Evolutionary conservation across 2,113 vertebrate genomes (phyloP).

Genomic region (Glareola pratincola): DNA sequence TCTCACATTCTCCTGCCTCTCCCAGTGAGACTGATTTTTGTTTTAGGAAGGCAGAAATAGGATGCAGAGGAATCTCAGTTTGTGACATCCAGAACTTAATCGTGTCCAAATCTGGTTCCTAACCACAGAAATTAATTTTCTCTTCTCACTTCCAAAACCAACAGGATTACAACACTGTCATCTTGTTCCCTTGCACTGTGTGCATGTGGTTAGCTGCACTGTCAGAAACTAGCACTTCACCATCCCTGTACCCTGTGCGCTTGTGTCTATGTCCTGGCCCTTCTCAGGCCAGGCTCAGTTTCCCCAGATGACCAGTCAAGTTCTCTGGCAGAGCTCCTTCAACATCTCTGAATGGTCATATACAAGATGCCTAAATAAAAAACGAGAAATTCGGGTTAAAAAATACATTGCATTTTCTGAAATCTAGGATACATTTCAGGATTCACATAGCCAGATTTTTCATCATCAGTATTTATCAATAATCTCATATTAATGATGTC

Average conservation of each 20-base stretch:
- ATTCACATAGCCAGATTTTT: not conserved
- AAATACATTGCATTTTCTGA: not conserved
- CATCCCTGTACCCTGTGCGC: fast-evolving
- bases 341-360: not conserved
- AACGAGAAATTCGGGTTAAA: not conserved
- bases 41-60: not conserved
- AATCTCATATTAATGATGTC: not conserved
- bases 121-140: not conserved
- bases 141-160: not conserved
- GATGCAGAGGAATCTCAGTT: not conserved
- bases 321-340: not conserved
- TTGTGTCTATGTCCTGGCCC: not conserved
- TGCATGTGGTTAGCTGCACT: not conserved
- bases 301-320: not conserved
- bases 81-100: not conserved
- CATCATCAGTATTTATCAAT: too few relatives aligned
- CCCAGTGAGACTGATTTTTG: not conserved
- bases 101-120: not conserved
- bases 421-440: not conserved
- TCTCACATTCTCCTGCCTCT: not conserved
- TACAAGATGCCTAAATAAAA: not conserved
- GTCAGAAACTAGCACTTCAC: not conserved
- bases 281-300: not conserved
- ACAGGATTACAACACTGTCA: not conserved
- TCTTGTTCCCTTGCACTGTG: not conserved